Conservation (phyloP, 1,140 invertebrate species). For the Drosophila micromelanica region DNA sequence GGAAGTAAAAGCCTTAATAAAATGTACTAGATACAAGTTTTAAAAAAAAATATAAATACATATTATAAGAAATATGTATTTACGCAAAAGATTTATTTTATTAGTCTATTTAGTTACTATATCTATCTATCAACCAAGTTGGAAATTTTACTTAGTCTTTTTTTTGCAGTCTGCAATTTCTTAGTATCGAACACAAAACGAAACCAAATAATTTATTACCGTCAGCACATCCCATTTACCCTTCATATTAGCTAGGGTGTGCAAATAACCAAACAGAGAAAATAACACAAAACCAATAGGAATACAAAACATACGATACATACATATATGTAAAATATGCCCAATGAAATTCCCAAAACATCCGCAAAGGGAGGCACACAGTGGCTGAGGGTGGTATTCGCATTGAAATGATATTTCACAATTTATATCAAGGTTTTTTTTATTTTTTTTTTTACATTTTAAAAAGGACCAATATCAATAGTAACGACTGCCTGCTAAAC, state of each 20-base stretch:
- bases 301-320: conserved; percentile 26
- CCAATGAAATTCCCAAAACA: conserved; percentile 41
- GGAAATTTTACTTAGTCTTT: too few species aligned
- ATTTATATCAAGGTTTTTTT: conserved; percentile 27
- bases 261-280: conserved; percentile 1
- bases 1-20: too few species aligned
- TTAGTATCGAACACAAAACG: background rate
- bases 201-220: too few species aligned
- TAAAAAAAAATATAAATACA: too few species aligned
- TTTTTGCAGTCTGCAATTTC: too few species aligned
- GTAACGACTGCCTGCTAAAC: background rate
- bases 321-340: conserved; percentile 28
- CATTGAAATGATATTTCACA: conserved; percentile 36
- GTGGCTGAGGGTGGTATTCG: background rate
- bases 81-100: too few species aligned
- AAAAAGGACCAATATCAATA: conserved; percentile 8
- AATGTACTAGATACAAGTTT: too few species aligned
- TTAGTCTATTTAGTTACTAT: background rate
- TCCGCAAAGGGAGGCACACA: conserved; percentile 11
- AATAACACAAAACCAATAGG: conserved; percentile 8
- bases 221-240: too few species aligned
- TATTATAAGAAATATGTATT: too few species aligned
- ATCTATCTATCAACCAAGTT: background rate
- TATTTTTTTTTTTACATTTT: background rate
- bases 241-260: background rate